Evolutionary conservation across 2,113 vertebrate species (phyloP), one percentile per base, ranked within the genome.

Genomic region (Amphilophus citrinellus): DNA sequence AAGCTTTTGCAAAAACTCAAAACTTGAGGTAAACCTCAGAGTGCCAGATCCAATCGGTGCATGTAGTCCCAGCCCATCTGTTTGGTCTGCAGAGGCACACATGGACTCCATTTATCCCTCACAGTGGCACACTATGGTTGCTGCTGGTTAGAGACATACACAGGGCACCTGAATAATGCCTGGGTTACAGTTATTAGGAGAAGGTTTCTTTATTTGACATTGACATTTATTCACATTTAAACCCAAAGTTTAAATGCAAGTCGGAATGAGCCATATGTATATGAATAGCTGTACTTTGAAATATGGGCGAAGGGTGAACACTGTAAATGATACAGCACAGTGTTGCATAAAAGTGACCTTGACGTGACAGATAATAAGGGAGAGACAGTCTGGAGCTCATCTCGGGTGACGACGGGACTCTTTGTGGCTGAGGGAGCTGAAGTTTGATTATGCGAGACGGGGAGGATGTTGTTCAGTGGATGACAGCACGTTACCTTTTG

Each of bases 31-130:
- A 24, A 77, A 78, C 50, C 37, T 80, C 65, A 22, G 71, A 86
- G 59, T 56, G 63, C 42, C 58, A 5, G n/a, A 75, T 86, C 56
- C 37, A 66, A 32, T 82, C 79, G 27, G 84, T 79, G 82, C 87
- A 84, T 61, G 53, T 14, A 32, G 76, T 65, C 47, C n/a, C 82
- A 10, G 80, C 60, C 77, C 89, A 78, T 89, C 87, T 88, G 88
- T 86, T 76, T 80, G 75, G 80, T 71, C 18, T 35, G 57, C 76
- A 76, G 71, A 73, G 77, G 84, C 85, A 27, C 81, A 57, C 71
- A 20, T 3, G 14, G 80, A 59, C 77, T 37, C 63, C 56, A 53
- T 75, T 15, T 6, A 1, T 76, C 79, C 44, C 47, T 78, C 71
- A 11, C 68, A 59, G 79, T 78, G 59, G 66, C 79, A 79, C 82